phyloP scores from a whole-genome alignment of 2,888 invertebrate species.

The Idaea aversata region DNA sequence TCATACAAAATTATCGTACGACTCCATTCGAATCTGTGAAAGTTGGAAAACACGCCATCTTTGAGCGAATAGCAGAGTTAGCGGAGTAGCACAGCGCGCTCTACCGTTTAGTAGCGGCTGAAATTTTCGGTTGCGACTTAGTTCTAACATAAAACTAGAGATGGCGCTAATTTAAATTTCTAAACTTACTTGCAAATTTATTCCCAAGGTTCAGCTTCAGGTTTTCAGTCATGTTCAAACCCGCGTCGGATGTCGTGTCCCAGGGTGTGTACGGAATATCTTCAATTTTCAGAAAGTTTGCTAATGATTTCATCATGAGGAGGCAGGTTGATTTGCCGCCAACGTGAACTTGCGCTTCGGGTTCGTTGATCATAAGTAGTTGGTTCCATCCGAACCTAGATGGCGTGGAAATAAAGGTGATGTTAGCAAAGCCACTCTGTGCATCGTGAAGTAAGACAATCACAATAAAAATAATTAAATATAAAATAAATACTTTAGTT shows the following conservation, averaged over 20 bases:
- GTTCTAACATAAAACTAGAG: slow-evolving; percentile 26
- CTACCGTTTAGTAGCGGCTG: slow-evolving; percentile 24
- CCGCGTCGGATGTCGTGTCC: slow-evolving; percentile 81
- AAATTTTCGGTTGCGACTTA: neutral
- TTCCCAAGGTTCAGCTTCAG: slow-evolving; percentile 83
- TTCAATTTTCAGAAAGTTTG: slow-evolving; percentile 77
- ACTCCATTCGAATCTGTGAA: slow-evolving; percentile 85
- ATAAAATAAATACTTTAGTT: neutral
- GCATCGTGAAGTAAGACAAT: slow-evolving; percentile 37
- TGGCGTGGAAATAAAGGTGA: slow-evolving; percentile 61
- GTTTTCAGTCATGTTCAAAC: slow-evolving; percentile 80
- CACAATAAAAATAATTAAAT: slow-evolving; percentile 16
- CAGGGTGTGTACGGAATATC: slow-evolving; percentile 78
- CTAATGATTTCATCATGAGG: slow-evolving; percentile 86
- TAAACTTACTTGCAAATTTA: slow-evolving; percentile 85
- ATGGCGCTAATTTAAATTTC: slow-evolving; percentile 27
- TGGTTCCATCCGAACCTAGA: slow-evolving; percentile 85
- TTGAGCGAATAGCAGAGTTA: slow-evolving; percentile 32
- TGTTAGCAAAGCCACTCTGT: slow-evolving; percentile 65
- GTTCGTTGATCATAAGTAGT: slow-evolving; percentile 86
- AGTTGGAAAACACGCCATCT: slow-evolving; percentile 76
- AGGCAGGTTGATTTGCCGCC: slow-evolving; percentile 87
- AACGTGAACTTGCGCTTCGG: slow-evolving; percentile 83
- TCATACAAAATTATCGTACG: slow-evolving; percentile 88
- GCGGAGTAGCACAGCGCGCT: slow-evolving; percentile 29